Conservation (phyloP, 2,797 vertebrate genomes). For the Rhabdophis nuchalis region DNA sequence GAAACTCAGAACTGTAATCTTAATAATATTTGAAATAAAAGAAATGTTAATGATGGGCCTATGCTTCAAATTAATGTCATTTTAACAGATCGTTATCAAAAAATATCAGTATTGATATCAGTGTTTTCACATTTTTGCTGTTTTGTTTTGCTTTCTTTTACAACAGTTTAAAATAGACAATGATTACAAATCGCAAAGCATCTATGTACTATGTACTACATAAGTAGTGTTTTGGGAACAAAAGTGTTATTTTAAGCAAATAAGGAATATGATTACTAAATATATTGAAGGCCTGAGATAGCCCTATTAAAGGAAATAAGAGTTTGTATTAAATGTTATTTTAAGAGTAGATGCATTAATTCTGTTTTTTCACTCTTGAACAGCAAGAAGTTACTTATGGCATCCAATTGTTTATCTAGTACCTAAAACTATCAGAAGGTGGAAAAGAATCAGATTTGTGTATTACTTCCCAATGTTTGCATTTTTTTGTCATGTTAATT, state of each 20-base stretch:
- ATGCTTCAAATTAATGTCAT: not conserved
- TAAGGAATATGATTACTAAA: constrained; percentile 28
- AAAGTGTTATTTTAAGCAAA: constrained; percentile 30
- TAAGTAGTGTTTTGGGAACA: constrained; percentile 19
- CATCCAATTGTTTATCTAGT: constrained; percentile 18
- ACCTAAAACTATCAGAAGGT: constrained; percentile 1
- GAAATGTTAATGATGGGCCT: not conserved
- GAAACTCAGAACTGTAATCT: rapidly evolving
- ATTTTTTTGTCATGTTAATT: constrained; percentile 40
- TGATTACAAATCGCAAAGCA: not conserved
- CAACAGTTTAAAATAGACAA: constrained; percentile 10
- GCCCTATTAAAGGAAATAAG: constrained; percentile 24
- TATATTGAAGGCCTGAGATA: constrained; percentile 26
- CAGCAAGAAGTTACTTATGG: constrained; percentile 23
- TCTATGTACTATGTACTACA: constrained; percentile 2
- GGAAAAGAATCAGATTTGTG: constrained; percentile 10
- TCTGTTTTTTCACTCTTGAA: constrained; percentile 22
- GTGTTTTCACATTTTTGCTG: rapidly evolving
- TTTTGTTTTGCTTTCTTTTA: not conserved
- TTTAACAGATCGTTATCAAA: not conserved
- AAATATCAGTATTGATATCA: not conserved
- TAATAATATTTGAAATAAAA: constrained; percentile 14
- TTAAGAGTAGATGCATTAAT: constrained; percentile 26
- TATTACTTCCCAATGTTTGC: constrained; percentile 27
- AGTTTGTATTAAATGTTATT: constrained; percentile 23